Percentiles rank a stretch among this genome's conserved stretches.
Conservation (phyloP, 2,113 vertebrate genomes). For the Pseudolaguvia tuberculata region DNA sequence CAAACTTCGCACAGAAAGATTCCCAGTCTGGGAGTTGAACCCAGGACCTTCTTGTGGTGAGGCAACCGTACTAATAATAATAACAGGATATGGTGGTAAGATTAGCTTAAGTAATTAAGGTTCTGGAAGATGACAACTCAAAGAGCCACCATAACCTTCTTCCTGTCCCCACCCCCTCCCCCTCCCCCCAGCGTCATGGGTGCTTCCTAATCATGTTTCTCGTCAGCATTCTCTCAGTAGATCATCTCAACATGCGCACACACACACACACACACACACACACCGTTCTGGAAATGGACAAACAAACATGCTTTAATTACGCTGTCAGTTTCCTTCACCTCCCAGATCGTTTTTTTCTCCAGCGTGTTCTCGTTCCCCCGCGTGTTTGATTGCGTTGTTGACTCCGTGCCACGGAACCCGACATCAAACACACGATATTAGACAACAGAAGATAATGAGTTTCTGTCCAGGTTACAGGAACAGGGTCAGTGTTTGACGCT, state of each 20-base stretch:
- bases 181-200: too few species aligned
- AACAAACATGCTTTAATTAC: neutral
- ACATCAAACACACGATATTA: constrained; percentile 8
- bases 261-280: too few species aligned
- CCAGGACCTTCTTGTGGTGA: too few species aligned
- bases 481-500: neutral
- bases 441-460: neutral
- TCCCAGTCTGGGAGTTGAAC: too few species aligned
- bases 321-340: neutral
- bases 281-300: too few species aligned
- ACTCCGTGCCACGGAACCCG: neutral
- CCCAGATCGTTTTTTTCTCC: neutral
- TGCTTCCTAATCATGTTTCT: neutral
- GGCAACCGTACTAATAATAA: too few species aligned
- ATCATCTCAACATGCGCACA: neutral
- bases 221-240: neutral
- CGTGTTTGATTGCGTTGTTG: neutral
- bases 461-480: neutral
- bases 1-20: too few species aligned
- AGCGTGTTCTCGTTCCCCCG: neutral
- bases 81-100: too few species aligned
- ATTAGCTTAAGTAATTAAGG: too few species aligned
- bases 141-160: too few species aligned
- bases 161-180: too few species aligned
- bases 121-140: too few species aligned